A percentile compares a stretch with the other conserved stretches of the same genome.
phyloP scores from a whole-genome alignment of 2,888 invertebrate species.

The Mantis religiosa region DNA sequence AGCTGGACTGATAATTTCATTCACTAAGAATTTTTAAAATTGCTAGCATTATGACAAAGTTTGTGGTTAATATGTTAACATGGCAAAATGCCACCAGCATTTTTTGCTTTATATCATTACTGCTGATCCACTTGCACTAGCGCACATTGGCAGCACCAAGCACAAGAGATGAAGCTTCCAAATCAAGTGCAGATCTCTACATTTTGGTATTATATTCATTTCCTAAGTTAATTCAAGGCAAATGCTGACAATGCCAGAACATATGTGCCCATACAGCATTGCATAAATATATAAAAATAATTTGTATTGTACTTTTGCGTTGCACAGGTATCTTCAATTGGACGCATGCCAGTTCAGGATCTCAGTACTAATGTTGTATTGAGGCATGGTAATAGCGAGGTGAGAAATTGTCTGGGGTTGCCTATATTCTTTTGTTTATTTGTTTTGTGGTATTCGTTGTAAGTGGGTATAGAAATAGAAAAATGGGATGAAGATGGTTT shows the following conservation, averaged over 20 bases:
- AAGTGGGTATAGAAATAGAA: background rate
- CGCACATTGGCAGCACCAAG: background rate
- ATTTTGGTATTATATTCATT: background rate
- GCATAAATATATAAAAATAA: background rate
- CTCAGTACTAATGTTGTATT: background rate
- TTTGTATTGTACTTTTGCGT: background rate
- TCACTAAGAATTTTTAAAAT: background rate
- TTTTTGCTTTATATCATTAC: too few species aligned
- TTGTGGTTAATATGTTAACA: too few species aligned
- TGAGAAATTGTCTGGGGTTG: background rate
- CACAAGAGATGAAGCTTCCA: background rate
- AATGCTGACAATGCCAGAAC: background rate
- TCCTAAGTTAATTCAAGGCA: background rate
- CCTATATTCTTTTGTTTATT: background rate
- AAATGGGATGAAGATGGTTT: background rate
- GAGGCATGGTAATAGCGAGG: background rate
- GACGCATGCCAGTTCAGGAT: background rate
- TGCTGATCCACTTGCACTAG: background rate
- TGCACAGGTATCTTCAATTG: background rate
- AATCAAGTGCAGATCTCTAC: background rate
- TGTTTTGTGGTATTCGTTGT: background rate
- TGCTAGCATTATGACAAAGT: too few species aligned
- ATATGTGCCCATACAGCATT: background rate
- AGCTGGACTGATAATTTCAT: background rate
- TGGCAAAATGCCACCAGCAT: too few species aligned